phyloP scores from a whole-genome alignment of 2,113 vertebrate genomes.

The Xenopus tropicalis region DNA sequence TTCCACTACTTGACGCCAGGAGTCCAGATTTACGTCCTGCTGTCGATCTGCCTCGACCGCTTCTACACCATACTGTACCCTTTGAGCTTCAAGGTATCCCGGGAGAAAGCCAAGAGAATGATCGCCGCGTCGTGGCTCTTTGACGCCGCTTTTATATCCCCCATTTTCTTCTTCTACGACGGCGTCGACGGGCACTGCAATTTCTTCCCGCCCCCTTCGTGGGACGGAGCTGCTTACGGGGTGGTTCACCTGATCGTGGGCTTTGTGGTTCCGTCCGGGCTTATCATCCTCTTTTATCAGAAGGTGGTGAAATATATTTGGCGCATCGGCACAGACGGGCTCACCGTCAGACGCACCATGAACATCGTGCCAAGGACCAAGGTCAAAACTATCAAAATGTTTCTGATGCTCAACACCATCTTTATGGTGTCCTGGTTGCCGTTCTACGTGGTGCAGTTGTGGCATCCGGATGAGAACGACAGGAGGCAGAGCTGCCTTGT shows the following conservation, averaged over 20 bases:
- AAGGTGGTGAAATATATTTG: conserved; percentile 90
- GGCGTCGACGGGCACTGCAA: conserved; percentile 64
- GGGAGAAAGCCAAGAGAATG: conserved; percentile 91
- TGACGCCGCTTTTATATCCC: conserved; percentile 67
- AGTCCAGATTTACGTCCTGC: conserved; percentile 83
- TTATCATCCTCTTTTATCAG: conserved; percentile 83
- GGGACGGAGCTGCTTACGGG: conserved; percentile 71
- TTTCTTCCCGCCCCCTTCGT: conserved; percentile 77
- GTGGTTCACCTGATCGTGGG: conserved; percentile 69
- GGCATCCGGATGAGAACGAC: conserved; percentile 75
- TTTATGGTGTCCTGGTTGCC: conserved; percentile 88
- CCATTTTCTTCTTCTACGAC: conserved; percentile 77
- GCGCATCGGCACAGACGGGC: conserved; percentile 80
- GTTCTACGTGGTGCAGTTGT: conserved; percentile 82
- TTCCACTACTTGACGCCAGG: conserved; percentile 82
- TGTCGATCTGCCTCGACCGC: conserved; percentile 84
- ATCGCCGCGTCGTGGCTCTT: conserved; percentile 83
- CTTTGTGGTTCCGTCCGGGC: conserved; percentile 71
- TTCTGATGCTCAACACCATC: conserved; percentile 78
- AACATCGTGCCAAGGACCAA: conserved; percentile 92
- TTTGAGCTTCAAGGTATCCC: conserved; percentile 90
- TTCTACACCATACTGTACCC: conserved; percentile 93
- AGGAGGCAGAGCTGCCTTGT: conserved; percentile 68
- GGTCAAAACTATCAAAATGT: conserved; percentile 96
- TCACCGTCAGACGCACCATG: conserved; percentile 82